A percentile compares a stretch with the other conserved stretches of the same genome.
Conservation (phyloP, 2,797 vertebrate species). For the Hippopotamyrus pictus region DNA sequence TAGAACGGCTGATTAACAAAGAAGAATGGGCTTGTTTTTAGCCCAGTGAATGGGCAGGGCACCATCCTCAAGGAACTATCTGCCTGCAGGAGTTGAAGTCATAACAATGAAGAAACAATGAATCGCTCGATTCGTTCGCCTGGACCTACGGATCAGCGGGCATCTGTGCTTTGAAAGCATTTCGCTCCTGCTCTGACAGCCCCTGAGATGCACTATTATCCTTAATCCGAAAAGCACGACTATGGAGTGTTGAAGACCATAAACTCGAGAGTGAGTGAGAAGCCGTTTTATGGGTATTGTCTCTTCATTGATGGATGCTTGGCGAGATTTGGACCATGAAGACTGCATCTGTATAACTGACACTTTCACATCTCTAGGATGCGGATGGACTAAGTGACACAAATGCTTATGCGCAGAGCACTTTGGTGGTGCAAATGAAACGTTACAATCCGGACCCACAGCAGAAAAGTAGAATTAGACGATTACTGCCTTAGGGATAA, state of each 20-base stretch:
- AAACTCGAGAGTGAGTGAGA: not conserved
- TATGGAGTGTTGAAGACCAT: not conserved
- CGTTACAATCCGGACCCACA: not conserved
- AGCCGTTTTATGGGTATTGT: not conserved
- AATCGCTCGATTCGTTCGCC: not conserved
- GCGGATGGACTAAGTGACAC: not conserved
- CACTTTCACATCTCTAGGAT: not conserved
- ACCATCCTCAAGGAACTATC: not conserved
- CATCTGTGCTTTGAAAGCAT: not conserved
- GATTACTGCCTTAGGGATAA: not conserved
- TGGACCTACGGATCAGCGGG: not conserved
- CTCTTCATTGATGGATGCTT: not conserved
- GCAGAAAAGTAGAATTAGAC: not conserved
- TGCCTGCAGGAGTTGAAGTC: not conserved
- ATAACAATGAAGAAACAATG: not conserved
- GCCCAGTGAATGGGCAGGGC: not conserved
- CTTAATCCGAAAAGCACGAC: not conserved
- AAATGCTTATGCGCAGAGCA: not conserved
- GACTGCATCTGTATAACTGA: not conserved
- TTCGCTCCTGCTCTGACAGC: not conserved
- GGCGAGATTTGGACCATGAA: not conserved
- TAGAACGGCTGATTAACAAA: conserved; percentile 3
- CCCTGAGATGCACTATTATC: not conserved
- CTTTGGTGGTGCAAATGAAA: not conserved
- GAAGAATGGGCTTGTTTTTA: not conserved